Base-by-base conservation (phyloP, 2,888 invertebrate species). In the Limnephilus auricula region DNA sequence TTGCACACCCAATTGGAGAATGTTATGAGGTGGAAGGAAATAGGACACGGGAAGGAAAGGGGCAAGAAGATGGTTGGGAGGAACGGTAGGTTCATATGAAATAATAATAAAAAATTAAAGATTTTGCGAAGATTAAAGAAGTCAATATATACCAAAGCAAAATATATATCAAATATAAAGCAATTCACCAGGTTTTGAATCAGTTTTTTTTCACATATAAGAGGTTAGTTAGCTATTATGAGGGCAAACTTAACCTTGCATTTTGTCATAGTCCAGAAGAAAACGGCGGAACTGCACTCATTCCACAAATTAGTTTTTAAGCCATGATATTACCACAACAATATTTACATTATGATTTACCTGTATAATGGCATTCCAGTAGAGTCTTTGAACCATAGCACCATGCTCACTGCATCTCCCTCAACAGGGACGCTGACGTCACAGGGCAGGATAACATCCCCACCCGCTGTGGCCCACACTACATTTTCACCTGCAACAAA, bases 361-460 rank as follows among this genome's bases (percentile, higher is more conserved):
- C 98, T 98, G 95, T 98, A 98, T 91, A 98, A 96, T 18, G 98
- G 98, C 96, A 98, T 98, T 92, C 98, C 97, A 89, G 97, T 97
- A 88, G 97, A 96, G 94, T 98, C 98, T 94, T 98, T 98, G 96
- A 98, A 98, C 98, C 98, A 98, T 92, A 99, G 97, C 94, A 98
- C 97, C 97, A 98, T 97, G 94, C 97, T 98, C 85, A 98, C 97
- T 90, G 96, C 96, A 93, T 98, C 97, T 89, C 96, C 96, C 0
- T 97, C 96, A 37, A 97, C 96, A 0, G 98, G 97, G 65, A 97
- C 97, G 89, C 97, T 97, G 93, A 98, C 96, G 95, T 98, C 98
- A 95, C 99, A 99, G 0, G 98, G 98, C 93, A 99, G 95, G 90
- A 97, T 97, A 34, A 97, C 98, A 94, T 97, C 97, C 90, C 97